Conservation (phyloP, 2,888 invertebrate genomes). For the Cephonodes hylas region DNA sequence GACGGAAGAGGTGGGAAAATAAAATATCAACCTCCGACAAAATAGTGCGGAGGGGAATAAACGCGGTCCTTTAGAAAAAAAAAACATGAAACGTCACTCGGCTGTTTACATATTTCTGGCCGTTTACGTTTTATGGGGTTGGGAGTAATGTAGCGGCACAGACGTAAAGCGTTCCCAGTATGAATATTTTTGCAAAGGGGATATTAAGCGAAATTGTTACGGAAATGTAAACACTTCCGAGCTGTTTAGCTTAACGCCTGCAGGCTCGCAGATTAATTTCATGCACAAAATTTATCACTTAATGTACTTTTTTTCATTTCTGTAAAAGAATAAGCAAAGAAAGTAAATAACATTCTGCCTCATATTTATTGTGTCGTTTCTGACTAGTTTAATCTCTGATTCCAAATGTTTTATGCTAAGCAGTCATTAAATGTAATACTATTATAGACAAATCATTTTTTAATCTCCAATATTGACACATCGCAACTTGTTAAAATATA, state of each 20-base stretch:
- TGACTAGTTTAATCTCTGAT: background rate
- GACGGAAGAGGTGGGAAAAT: background rate
- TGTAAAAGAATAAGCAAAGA: background rate
- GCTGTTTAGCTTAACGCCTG: constrained; percentile 38
- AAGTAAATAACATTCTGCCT: background rate
- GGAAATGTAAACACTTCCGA: constrained; percentile 40
- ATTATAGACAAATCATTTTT: background rate
- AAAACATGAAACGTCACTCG: constrained; percentile 15
- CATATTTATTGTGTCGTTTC: background rate
- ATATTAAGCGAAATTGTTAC: constrained; percentile 46
- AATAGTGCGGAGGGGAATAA: background rate
- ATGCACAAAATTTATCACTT: background rate
- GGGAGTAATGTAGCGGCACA: constrained; percentile 31
- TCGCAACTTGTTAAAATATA: background rate
- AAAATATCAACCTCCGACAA: background rate
- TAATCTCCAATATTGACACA: background rate
- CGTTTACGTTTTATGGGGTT: constrained; percentile 21
- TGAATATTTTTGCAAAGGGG: constrained; percentile 34
- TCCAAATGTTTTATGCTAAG: background rate
- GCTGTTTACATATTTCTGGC: constrained; percentile 1
- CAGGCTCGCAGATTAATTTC: background rate
- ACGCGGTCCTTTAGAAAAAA: constrained; percentile 8
- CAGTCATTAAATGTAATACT: background rate
- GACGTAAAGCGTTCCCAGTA: constrained; percentile 24
- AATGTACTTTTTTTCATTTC: background rate